Conservation (phyloP, 2,888 invertebrate genomes). For the Alcis repandata region DNA sequence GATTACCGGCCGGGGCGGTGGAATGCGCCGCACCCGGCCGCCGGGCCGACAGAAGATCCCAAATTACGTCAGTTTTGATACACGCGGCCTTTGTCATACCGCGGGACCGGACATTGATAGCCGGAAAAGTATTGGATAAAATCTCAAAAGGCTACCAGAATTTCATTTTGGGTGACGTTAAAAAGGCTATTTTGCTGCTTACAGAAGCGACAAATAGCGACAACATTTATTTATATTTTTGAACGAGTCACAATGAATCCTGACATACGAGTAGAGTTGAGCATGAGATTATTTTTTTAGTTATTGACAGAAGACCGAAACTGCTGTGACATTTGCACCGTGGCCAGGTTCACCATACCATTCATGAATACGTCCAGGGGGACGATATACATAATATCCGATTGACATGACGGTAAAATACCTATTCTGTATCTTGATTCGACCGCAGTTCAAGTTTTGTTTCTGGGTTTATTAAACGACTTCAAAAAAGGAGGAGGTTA, state of each 20-base stretch:
- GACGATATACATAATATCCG: too few relatives aligned
- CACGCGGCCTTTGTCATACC: slow-evolving; percentile 19
- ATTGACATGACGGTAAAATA: too few relatives aligned
- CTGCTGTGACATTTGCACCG: too few relatives aligned
- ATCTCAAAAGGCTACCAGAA: slow-evolving; percentile 11
- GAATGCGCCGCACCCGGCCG: slow-evolving; percentile 6
- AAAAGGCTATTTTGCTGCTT: slow-evolving; percentile 1
- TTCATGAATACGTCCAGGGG: too few relatives aligned
- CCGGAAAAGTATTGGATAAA: slow-evolving; percentile 14
- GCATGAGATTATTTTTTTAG: too few relatives aligned
- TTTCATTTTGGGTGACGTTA: slow-evolving; percentile 11
- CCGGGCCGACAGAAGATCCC: neutral
- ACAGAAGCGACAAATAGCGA: neutral
- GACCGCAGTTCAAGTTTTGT: too few relatives aligned
- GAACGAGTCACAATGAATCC: neutral
- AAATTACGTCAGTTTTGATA: slow-evolving; percentile 18
- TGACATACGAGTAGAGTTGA: neutral
- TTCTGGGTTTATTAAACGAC: too few relatives aligned
- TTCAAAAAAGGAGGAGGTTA: too few relatives aligned
- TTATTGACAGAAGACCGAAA: too few relatives aligned
- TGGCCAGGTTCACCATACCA: too few relatives aligned
- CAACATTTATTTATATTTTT: neutral
- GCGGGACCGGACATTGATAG: slow-evolving; percentile 16
- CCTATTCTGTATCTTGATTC: too few relatives aligned
- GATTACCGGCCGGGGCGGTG: slow-evolving; percentile 12